These are phyloP conservation scores for Leptogaster cylindrica DNA, from an alignment of 2,888 invertebrate genomes.

Conservation along the genomic window DNA sequence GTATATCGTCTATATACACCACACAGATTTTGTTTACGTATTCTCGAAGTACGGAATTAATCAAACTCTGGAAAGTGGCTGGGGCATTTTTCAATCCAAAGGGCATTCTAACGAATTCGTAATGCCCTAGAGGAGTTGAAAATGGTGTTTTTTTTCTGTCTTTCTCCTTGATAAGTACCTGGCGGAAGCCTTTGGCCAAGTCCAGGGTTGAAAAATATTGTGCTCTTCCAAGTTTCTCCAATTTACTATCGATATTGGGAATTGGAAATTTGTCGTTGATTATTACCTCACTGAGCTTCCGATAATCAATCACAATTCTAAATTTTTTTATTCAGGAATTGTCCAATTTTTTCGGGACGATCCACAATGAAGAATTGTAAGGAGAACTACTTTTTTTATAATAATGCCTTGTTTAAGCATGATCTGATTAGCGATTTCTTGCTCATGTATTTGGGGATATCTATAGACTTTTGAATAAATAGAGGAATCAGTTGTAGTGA, in stretches of 20 bases:
- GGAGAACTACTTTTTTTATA: conserved; percentile 39
- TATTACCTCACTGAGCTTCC: conserved; percentile 28
- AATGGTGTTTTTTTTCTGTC: conserved; percentile 41
- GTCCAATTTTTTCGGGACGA: conserved; percentile 12
- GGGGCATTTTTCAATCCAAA: conserved; percentile 30
- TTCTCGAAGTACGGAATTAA: conserved; percentile 20
- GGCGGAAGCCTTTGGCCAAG: conserved; percentile 49
- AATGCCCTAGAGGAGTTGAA: conserved; percentile 24
- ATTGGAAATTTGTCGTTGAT: conserved; percentile 21
- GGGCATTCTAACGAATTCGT: conserved; percentile 20
- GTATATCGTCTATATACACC: conserved; percentile 40
- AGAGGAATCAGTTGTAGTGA: conserved; percentile 33
- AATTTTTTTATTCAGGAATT: conserved; percentile 40
- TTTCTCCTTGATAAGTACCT: conserved; percentile 30
- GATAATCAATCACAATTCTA: conserved; percentile 42
- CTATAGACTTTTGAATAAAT: conserved; percentile 45
- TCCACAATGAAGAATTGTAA: conserved; percentile 37
- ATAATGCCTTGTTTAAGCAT: conserved; percentile 19
- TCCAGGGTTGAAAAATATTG: conserved; percentile 48
- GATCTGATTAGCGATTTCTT: neutral
- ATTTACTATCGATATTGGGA: conserved; percentile 12
- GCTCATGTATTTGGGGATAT: conserved; percentile 6
- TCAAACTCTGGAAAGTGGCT: conserved; percentile 2
- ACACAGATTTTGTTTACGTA: conserved; percentile 26
- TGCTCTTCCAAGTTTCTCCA: conserved; percentile 15